Base-by-base conservation (phyloP, 1,140 invertebrate species). In the Procambarus clarkii region DNA sequence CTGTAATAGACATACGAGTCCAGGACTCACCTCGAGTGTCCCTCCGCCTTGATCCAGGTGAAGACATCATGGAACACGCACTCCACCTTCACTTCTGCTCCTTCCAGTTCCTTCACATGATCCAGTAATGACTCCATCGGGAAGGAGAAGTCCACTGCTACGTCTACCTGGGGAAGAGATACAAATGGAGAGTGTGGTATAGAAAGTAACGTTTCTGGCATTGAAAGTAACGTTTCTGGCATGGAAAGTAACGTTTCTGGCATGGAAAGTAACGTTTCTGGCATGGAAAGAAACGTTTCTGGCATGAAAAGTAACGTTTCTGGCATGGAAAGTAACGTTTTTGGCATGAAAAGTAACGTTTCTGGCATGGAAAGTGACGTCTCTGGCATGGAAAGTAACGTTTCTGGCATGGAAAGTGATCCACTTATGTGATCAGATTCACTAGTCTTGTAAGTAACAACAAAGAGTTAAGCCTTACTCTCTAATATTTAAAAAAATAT, bases 11-110 rank as follows among this genome's bases (percentile, higher is more conserved):
- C 15, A 18, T 21, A 69, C 13, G 13, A 54, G 8, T 54, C 13
- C 50, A 54, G 13, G 4, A 24, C 78, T 44, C 95, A 95, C 85
- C 95, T 95, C n/a, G 95, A 95, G 93, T 94, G 96, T 0, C 95
- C 95, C 1, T 79, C 46, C 0, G 86, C 91, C 18, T 74, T 83
- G 3, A 93, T 86, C 74, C 69, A 87, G 48, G 60, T 85, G 34
- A 91, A 91, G 21, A 80, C 83, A 9, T 91, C 89, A 18, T 91
- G 60, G 60, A 91, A 91, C 0, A 34, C 71, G 3, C 24, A 54
- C 13, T 92, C 64, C 77, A 93, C 60, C 69, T 60, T 84, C 21
- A 92, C 81, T 60, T 93, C 83, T 3, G 91, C 79, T 1, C 69
- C 86, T 18, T 86, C 84, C n/a, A 92, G 74, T 54, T 83, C 48